These are phyloP conservation scores for Muntiacus reevesi DNA, from an alignment of 2,113 vertebrate genomes.

Conservation along the genomic window DNA sequence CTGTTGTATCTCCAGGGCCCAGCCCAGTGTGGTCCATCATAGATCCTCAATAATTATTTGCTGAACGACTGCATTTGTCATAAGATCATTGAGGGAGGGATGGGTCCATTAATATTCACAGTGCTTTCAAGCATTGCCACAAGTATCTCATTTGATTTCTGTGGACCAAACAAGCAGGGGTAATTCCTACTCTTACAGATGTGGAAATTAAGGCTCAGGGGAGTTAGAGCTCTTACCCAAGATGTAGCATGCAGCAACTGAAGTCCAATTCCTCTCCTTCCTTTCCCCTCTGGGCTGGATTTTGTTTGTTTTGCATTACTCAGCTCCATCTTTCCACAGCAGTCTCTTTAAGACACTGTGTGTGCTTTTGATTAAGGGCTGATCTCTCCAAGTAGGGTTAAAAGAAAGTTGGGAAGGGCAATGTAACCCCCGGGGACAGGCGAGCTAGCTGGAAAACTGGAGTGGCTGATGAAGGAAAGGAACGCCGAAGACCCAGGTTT, in stretches of 20 bases:
- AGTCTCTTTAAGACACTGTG: background rate
- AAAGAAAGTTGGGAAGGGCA: background rate
- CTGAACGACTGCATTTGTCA: background rate
- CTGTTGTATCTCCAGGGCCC: background rate
- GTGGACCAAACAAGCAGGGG: background rate
- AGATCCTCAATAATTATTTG: background rate
- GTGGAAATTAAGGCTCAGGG: background rate
- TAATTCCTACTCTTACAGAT: background rate
- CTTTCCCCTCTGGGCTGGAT: rapidly evolving
- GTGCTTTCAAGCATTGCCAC: background rate
- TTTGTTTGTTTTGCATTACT: background rate
- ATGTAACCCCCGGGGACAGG: background rate
- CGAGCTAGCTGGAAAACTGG: background rate
- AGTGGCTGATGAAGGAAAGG: background rate
- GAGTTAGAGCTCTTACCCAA: background rate
- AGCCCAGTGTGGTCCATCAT: background rate
- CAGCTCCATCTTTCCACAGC: background rate
- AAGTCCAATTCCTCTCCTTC: background rate
- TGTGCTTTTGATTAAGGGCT: background rate
- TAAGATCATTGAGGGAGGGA: background rate
- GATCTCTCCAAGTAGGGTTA: background rate
- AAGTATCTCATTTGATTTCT: background rate
- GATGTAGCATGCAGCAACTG: background rate
- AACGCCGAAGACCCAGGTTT: rapidly evolving
- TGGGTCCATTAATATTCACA: rapidly evolving